Evolutionary conservation across 2,113 vertebrate species (phyloP), one percentile per base, ranked within the genome.

Genomic region (Pachyramphus minor): DNA sequence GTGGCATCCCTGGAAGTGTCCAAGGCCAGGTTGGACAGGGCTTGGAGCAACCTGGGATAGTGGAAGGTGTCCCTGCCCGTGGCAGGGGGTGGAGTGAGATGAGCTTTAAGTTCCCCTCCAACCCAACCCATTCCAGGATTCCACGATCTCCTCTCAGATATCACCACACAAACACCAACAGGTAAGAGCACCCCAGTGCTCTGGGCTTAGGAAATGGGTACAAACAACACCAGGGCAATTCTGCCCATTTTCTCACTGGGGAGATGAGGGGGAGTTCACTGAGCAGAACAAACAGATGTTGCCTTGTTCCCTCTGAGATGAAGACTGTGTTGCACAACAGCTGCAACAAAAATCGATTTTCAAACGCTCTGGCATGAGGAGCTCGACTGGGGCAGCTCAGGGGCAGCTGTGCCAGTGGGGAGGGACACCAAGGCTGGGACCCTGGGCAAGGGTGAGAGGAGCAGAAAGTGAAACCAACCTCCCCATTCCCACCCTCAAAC

Each of bases 311-410:
- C 55, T 33, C 5, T 8, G 44, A 45, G 52, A 30, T 0, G 0
- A 33, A 50, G 63, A 44, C 0, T 3, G 21, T 4, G 37, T 42
- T 77, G 90, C 81, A 52, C 64, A 66, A 75, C 2, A 2, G 45
- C 12, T 68, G 30, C 4, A 49, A n/a, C 42, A 62, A 39, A 75
- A 87, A 71, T 35, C 5, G 5, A 35, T 66, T 56, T 42, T 7
- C 12, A 69, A 90, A 25, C 1, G 1, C 9, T 17, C 59, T 55
- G 79, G 62, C 69, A 10, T 1, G 0, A 42, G 6, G 2, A 22
- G 3, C 45, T 47, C 21, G 1, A 25, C 31, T 2, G 47, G 39
- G 50, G 64, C 73, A 44, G 78, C 55, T 15, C 42, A 9, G 55
- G 55, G 24, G 11, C 13, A 28, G 71, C 50, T 19, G 71, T 25